phyloP scores from a whole-genome alignment of 2,113 vertebrate species.

The Bucco capensis region DNA sequence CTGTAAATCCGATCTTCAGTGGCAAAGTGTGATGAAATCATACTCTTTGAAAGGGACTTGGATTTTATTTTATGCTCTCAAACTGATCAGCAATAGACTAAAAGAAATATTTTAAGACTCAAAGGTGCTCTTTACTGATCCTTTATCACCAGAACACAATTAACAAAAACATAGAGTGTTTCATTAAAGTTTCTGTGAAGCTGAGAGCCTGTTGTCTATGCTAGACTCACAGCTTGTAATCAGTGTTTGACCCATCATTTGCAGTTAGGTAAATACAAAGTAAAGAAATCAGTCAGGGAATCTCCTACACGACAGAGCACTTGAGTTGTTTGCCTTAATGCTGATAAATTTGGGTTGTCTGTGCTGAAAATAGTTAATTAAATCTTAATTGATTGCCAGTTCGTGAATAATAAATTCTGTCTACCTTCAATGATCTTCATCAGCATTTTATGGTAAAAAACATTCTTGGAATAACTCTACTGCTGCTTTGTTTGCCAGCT shows the following conservation, averaged over 20 bases:
- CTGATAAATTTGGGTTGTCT: background rate
- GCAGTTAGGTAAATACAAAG: background rate
- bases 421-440: background rate
- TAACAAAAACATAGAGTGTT: background rate
- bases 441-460: background rate
- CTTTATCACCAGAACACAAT: background rate
- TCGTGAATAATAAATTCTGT: background rate
- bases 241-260: fast-evolving
- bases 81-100: background rate
- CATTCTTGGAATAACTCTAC: background rate
- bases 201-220: background rate
- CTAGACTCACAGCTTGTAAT: background rate
- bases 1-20: background rate
- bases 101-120: background rate
- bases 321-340: background rate
- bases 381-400: background rate
- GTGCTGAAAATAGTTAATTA: background rate
- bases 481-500: background rate
- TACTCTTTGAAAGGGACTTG: background rate
- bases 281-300: background rate
- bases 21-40: background rate
- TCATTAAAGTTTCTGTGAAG: background rate
- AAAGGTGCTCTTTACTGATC: background rate
- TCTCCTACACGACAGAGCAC: fast-evolving
- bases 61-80: background rate